Evolutionary conservation across 1,140 invertebrate species (phyloP), one percentile per base, ranked within the genome.

Genomic region (Tetramorium alpestre): DNA sequence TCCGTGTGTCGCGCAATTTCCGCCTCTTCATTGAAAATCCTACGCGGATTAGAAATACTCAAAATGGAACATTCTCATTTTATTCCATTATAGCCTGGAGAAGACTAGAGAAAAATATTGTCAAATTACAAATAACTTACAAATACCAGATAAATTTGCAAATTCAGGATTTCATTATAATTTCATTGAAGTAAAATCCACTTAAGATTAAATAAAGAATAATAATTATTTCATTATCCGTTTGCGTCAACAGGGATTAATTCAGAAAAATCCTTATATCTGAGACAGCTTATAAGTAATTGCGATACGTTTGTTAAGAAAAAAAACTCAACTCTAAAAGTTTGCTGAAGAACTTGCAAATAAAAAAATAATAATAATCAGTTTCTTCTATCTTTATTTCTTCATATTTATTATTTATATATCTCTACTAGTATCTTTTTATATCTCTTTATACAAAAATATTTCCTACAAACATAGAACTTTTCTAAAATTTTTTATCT

Each of bases 101-200:
- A 81, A 80, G 18, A 16, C 7, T 10, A n/a, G 25, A 64, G 16
- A 64, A 10, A 22, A 65, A 54, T 33, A 70, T 70, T 54, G 33
- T 6, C n/a, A 44, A 33, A 78, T 58, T 38, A 22, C 44, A 22
- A 80, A 54, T 67, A 80, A 80, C n/a, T 41, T 25, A 38, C 60
- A 64, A 33, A 64, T 77, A 47, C 28, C 10, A 25, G 16, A 64
- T 33, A 6, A 65, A 67, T 33, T 22, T 33, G 44, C 22, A 67
- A 38, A 80, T 80, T 51, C 13, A 58, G 13, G 13, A 25, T 16
- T 58, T 76, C 7, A 49, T 47, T 78, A 62, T 22, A 76, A 54
- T 38, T 75, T 13, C 38, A 41, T 54, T 22, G 38, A 41, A 58
- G 6, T n/a, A 25, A 76, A 28, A 28, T 77, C 16, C 25, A 18